Evolutionary conservation across 2,113 vertebrate species (phyloP), one percentile per base, ranked within the genome.

Genomic region (Scortum barcoo): DNA sequence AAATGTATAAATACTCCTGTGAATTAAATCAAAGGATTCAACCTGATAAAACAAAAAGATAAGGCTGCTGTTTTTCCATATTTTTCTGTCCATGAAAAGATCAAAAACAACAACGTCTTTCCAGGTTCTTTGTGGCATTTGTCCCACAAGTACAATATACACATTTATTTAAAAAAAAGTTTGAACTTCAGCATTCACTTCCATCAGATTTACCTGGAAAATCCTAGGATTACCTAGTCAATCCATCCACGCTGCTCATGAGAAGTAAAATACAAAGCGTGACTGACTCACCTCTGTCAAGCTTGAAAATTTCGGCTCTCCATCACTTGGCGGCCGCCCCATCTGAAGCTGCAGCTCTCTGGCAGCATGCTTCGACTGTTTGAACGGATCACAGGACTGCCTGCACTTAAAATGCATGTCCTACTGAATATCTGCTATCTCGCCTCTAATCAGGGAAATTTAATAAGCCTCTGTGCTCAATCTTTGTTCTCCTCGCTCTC

Each of bases 391-490:
- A 30, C 13, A 22, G 3, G 20, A 17, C 46, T 24, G 16, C 57
- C 46, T 24, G 16, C 57, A n/a, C 67, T 76, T 68, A 74, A 69
- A 44, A n/a, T 63, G 61, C 20, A 13, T 1, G 28, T 63, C 28
- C 19, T 3, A 1, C 62, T 61, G 51, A 46, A 51, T 77, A 50
- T n/a, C 51, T 54, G 16, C 69, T 40, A 22, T 78, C 78, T 76
- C 46, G 0, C 40, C 62, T 38, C 19, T 60, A 7, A 10, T 26
- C n/a, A 46, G 22, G 91, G 91, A 94, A 94, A 94, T 94, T 93
- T 93, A 94, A 95, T 95, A 84, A 93, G 48, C 85, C 48, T 53
- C 54, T 66, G 75, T 20, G 58, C 66, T 11, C 68, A 63, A 69
- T 81, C 76, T 84, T 36, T 86, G 72, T 76, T 60, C n/a, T 40